Base-by-base conservation (phyloP, 2,113 vertebrate genomes). In the Burhinus oedicnemus region DNA sequence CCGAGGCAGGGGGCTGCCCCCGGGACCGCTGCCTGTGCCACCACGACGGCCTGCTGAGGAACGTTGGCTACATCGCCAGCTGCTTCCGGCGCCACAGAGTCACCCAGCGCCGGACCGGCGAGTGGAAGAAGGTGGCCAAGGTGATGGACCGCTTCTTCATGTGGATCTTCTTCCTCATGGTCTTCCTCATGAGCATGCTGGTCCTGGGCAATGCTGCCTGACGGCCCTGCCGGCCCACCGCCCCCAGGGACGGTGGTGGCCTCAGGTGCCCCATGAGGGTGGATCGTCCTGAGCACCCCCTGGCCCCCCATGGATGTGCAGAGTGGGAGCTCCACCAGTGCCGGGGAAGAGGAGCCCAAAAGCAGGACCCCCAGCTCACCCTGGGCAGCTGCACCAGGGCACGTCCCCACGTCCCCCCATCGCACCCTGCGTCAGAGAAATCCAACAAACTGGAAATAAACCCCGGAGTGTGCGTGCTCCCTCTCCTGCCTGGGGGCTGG, bases 81-180 rank as follows among this genome's bases (percentile, higher is more conserved):
- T 98, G 98, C 90, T 99, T 99, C 96, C 98, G 97, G 2, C 98
- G 98, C 32, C 98, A 99, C 95, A 98, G 98, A 86, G 98, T 98
- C 12, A 97, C 98, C 2, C 99, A 99, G 95, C 98, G 92, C 94
- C 96, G 98, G 85, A 98, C 97, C 0, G 96, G 98, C 0, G 99
- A 99, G 89, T 99, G 99, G 99, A 99, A 99, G 96, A 99, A 98
- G 74, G 98, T 99, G 74, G 99, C 99, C 65, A 99, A 99, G 75
- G 99, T 99, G 49, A 97, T 99, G 98, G 99, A 99, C 17, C 98
- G 99, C 38, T 99, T 99, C 97, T 99, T 99, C 95, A 98, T 99
- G 98, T 99, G 98, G 98, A 85, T 99, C 58, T 99, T 99, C 95
- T 99, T 99, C 87, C 97, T 98, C 83, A 99, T 99, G 99, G 98